Evolutionary conservation across 2,888 invertebrate genomes (phyloP), one percentile per base, ranked within the genome.

Genomic region (Dasysyrphus albostriatus): DNA sequence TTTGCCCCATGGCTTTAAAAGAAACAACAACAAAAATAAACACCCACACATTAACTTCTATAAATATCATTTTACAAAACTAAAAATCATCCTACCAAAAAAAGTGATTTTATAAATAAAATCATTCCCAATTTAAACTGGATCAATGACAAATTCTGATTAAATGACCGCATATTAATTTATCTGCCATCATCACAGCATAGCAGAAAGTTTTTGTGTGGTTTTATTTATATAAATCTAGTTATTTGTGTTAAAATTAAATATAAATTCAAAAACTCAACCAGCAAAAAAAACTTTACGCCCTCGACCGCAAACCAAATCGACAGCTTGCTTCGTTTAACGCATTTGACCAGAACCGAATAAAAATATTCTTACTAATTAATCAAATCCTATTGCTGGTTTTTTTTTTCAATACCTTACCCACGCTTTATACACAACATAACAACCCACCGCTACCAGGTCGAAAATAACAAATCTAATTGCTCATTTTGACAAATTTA

Each of bases 401-500:
- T 14, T 6, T 10, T 12, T 54, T 54, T 14, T 51, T 78, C 49
- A 58, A 76, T 81, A 49, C 32, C 32, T 32, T n/a, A n/a, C n/a
- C 32, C 32, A 32, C 3, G 32, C 32, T 32, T n/a, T 24, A 24
- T 24, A 32, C 32, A 32, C 14, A 9, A 63, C 54, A 56, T 61
- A 77, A 85, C 76, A 2, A 42, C 1, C 12, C 3, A 49, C 69
- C 34, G n/a, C n/a, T n/a, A 24, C 24, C 58, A 49, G 72, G 72
- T 70, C 47, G 79, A 75, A 69, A 56, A 54, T 34, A 67, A 67
- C 51, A 49, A 47, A 74, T 82, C 74, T 75, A 87, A 87, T 79
- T 75, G 78, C 74, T 72, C 82, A n/a, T 74, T 87, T 75, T 87
- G 83, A 87, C 83, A 87, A 87, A 87, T 87, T 87, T 54, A 63